Percentiles rank a stretch among this genome's conserved stretches.
Evolutionary conservation across 2,113 vertebrate genomes (phyloP).

Genomic region (Megaceryle maxima): DNA sequence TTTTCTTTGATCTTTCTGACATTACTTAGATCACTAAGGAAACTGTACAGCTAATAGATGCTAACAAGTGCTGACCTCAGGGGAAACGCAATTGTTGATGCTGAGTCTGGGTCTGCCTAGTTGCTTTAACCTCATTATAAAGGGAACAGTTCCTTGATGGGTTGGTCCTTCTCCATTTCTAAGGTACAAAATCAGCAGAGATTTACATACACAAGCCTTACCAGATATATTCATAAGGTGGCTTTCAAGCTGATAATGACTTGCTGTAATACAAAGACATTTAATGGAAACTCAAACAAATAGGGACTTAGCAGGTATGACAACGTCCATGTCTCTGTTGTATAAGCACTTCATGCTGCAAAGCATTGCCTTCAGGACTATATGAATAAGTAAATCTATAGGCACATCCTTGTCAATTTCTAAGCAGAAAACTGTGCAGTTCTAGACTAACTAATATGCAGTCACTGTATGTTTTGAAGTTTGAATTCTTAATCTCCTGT

Average conservation of each 20-base stretch:
- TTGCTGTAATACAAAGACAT: not conserved
- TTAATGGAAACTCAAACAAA: not conserved
- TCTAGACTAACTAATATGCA: not conserved
- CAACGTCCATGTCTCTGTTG: not conserved
- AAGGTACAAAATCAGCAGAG: not conserved
- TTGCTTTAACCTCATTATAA: not conserved
- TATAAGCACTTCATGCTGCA: not conserved
- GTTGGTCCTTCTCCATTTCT: not conserved
- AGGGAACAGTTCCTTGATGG: not conserved
- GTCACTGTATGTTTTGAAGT: not conserved
- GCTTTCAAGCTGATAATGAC: not conserved
- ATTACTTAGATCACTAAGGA: not conserved
- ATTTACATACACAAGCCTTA: not conserved
- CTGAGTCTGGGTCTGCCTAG: not conserved
- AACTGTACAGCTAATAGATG: conserved; percentile 29
- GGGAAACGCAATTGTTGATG: not conserved
- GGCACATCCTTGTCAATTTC: not conserved
- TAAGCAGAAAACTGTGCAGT: not conserved
- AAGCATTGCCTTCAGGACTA: not conserved
- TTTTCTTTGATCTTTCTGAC: conserved; percentile 45
- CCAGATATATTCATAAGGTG: not conserved
- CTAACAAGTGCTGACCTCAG: not conserved
- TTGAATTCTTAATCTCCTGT: not conserved
- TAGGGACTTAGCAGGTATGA: not conserved
- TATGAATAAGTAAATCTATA: not conserved